Conservation (phyloP, 1,140 invertebrate genomes). For the Delia radicum region DNA sequence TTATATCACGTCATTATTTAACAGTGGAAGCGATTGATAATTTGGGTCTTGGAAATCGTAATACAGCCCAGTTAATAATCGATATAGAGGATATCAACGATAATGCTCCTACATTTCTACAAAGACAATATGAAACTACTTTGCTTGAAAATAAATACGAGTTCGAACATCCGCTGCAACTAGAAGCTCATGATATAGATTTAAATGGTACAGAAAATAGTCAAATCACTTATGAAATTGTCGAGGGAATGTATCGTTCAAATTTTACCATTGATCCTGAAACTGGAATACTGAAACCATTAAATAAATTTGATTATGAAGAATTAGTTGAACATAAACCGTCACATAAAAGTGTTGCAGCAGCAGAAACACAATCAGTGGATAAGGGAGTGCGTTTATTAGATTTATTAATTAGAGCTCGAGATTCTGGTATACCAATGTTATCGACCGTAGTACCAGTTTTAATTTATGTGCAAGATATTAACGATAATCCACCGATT, state of each 20-base stretch:
- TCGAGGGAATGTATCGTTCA: slow-evolving; percentile 69
- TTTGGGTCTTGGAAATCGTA: slow-evolving; percentile 80
- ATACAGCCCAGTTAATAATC: slow-evolving; percentile 82
- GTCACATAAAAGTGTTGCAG: not conserved
- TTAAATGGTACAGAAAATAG: slow-evolving; percentile 86
- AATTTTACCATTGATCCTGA: slow-evolving; percentile 82
- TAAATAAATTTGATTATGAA: slow-evolving; percentile 78
- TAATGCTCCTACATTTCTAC: slow-evolving; percentile 79
- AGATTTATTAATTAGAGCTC: slow-evolving; percentile 74
- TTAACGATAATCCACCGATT: slow-evolving; percentile 81
- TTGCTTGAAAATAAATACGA: slow-evolving; percentile 76
- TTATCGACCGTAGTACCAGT: slow-evolving; percentile 74
- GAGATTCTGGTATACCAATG: slow-evolving; percentile 76
- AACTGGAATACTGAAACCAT: slow-evolving; percentile 70
- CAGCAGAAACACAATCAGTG: slow-evolving; percentile 31
- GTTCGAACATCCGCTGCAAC: slow-evolving; percentile 74
- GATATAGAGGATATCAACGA: slow-evolving; percentile 88
- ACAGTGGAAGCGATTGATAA: slow-evolving; percentile 91
- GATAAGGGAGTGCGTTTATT: slow-evolving; percentile 66
- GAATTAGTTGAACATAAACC: slow-evolving; percentile 53
- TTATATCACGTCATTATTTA: slow-evolving; percentile 81
- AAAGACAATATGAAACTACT: slow-evolving; percentile 80
- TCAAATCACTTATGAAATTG: slow-evolving; percentile 78
- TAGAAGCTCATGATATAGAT: slow-evolving; percentile 85
- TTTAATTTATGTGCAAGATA: slow-evolving; percentile 80